Base-by-base conservation (phyloP, 1,140 invertebrate species). In the Anoplophora glabripennis region DNA sequence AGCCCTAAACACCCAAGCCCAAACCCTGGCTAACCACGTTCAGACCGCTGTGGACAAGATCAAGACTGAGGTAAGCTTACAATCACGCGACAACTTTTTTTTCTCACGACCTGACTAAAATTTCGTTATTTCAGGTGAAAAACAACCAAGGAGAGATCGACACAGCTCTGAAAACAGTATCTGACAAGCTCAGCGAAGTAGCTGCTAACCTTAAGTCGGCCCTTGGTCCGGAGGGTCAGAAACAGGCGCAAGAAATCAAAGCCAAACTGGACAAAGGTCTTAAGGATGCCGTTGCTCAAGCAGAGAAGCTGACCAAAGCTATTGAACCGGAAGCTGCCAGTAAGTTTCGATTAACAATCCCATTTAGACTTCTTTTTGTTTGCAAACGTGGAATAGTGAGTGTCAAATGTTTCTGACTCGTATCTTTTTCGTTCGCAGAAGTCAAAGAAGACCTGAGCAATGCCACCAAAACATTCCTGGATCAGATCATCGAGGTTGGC, bases 131-230 rank as follows among this genome's bases (percentile, higher is more conserved):
- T 17, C 51, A 65, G 60, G 35, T 62, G 1, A 63, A 63, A 35
- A 62, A 63, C 14, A 66, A 70, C 52, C 63, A 69, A 65, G 64
- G 60, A 3, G 68, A 67, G 10, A 49, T 72, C 8, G 68, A 72
- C 15, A 63, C 64, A 4, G 60, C 66, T 7, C 11, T 70, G 7
- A 66, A 65, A 40, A 48, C 59, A 47, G 63, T 72, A 21, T 51
- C 68, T 51, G 56, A 57, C 9, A 68, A 61, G 28, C 35, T 72
- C n/a, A 47, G 51, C 44, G 53, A 59, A 35, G 64, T 68, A 1
- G 63, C 60, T 34, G 53, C 33, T 8, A 56, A 60, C 17, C 40
- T 72, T 15, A 52, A 72, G 41, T 56, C 55, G 33, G 53, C 57
- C 28, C 58, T 65, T 15, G 68, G 67, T 37, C 65, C 63, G 0